phyloP scores from a whole-genome alignment of 2,888 invertebrate genomes.

The Cremastinae sp. region DNA sequence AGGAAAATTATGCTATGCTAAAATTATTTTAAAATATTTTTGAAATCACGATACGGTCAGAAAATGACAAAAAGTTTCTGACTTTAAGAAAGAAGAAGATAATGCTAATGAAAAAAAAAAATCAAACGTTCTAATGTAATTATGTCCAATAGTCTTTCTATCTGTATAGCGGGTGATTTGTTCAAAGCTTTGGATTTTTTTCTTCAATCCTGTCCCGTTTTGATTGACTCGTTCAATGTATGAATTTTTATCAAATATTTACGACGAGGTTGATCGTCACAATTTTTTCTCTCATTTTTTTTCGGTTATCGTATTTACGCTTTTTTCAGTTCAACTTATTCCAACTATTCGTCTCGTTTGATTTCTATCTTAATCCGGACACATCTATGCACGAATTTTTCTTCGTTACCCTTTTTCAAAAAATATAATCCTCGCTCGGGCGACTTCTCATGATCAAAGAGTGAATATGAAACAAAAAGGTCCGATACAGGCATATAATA shows the following conservation, averaged over 20 bases:
- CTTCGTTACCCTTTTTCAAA: conserved; percentile 46
- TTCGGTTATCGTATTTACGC: conserved; percentile 5
- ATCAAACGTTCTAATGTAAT: conserved; percentile 23
- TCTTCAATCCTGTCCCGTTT: conserved; percentile 15
- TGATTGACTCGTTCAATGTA: conserved; percentile 48
- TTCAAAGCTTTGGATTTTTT: conserved; percentile 40
- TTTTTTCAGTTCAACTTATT: conserved; percentile 7
- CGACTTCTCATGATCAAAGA: conserved; percentile 43
- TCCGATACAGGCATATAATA: conserved; percentile 37
- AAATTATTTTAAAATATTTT: too few species aligned
- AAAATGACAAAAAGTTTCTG: neutral
- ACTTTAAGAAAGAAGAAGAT: neutral
- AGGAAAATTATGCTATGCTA: too few species aligned
- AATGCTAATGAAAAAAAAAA: neutral
- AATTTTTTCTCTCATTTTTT: conserved; percentile 16
- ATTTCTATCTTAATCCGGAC: conserved; percentile 2
- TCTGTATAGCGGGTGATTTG: conserved; percentile 45
- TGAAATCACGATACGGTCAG: too few species aligned
- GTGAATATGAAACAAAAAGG: conserved; percentile 30
- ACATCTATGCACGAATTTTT: neutral
- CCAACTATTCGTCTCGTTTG: neutral
- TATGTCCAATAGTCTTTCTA: conserved; percentile 49
- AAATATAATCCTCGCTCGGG: conserved; percentile 63
- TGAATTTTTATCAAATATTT: conserved; percentile 45
- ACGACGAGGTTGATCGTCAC: conserved; percentile 21